Conservation (phyloP, 2,113 vertebrate species). For the Butastur rufipennis region DNA sequence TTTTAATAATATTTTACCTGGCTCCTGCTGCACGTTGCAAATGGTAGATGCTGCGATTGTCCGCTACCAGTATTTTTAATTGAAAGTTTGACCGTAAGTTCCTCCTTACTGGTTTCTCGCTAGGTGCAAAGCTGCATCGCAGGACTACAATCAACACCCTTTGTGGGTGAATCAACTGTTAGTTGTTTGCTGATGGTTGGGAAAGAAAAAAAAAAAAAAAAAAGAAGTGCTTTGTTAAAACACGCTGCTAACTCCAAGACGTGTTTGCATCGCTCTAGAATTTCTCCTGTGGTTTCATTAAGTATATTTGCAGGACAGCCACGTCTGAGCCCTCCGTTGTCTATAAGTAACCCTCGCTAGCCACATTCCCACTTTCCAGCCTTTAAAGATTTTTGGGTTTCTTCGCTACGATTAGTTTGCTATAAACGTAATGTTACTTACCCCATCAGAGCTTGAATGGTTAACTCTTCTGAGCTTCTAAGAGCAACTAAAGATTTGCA, state of each 20-base stretch:
- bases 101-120: slow-evolving; percentile 5
- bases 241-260: slow-evolving; percentile 16
- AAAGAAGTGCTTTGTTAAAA: slow-evolving; percentile 56
- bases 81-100: slow-evolving; percentile 45
- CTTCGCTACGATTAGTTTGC: slow-evolving; percentile 70
- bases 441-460: slow-evolving; percentile 82
- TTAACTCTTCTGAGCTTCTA: slow-evolving; percentile 82
- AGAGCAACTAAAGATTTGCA: slow-evolving; percentile 83
- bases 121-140: slow-evolving; percentile 42
- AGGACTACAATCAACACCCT: slow-evolving; percentile 44
- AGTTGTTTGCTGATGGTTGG: slow-evolving; percentile 25
- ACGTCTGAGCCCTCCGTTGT: slow-evolving; percentile 2
- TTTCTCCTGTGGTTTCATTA: slow-evolving; percentile 46
- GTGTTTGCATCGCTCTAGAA: slow-evolving; percentile 37
- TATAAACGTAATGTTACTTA: slow-evolving; percentile 85
- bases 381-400: slow-evolving; percentile 61
- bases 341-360: slow-evolving; percentile 16
- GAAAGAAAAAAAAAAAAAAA: not conserved
- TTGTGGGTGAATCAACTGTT: slow-evolving; percentile 51
- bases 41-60: not conserved
- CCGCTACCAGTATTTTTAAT: not conserved
- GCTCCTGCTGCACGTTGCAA: slow-evolving; percentile 8
- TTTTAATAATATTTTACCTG: slow-evolving; percentile 49
- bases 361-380: slow-evolving; percentile 46
- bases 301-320: slow-evolving; percentile 13